Evolutionary conservation across 2,113 vertebrate genomes (phyloP), one percentile per base, ranked within the genome.

Genomic region (Cyprinodon tularosa): DNA sequence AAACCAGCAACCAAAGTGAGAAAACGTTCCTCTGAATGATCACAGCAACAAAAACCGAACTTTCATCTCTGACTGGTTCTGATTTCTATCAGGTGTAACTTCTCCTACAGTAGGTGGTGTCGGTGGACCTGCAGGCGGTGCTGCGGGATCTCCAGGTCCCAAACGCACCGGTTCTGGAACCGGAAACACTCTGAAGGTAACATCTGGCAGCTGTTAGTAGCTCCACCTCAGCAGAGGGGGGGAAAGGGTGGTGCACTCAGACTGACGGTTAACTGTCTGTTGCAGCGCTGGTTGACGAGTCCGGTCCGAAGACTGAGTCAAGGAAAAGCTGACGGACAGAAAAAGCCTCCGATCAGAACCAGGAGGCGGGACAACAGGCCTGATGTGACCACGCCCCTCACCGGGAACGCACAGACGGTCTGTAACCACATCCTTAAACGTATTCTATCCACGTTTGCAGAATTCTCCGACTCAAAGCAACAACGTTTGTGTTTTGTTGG

Each of bases 221-320:
- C 39, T 44, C 3, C 40, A 60, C 50, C 9, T 57, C 17, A 57
- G n/a, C 20, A 9, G n/a, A 20, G 50, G n/a, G 50, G 50, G 50
- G n/a, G 50, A 53, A 53, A n/a, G 7, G n/a, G 6, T 20, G 6
- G 17, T 0, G 9, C 14, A 14, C 14, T 66, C 3, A 29, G 20
- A 62, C 8, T 66, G 62, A 3, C 1, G 3, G 20, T 0, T 3
- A 47, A 62, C 15, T 36, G 29, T 57, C n/a, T 66, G 37, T 29
- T 38, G 4, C 78, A 93, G 93, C 98, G 99, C 71, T 99, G 98
- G 98, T 71, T 99, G 78, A 98, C 97, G 0, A 99, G 98, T 66
- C 98, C 98, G 0, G 97, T 99, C 37, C 95, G 98, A 12, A 94
- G 98, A 29, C 95, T 98, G 66, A 99, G 98, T 93, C 98, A 98